phyloP scores from a whole-genome alignment of 2,888 invertebrate genomes.

The Ecliptopera silaceata region DNA sequence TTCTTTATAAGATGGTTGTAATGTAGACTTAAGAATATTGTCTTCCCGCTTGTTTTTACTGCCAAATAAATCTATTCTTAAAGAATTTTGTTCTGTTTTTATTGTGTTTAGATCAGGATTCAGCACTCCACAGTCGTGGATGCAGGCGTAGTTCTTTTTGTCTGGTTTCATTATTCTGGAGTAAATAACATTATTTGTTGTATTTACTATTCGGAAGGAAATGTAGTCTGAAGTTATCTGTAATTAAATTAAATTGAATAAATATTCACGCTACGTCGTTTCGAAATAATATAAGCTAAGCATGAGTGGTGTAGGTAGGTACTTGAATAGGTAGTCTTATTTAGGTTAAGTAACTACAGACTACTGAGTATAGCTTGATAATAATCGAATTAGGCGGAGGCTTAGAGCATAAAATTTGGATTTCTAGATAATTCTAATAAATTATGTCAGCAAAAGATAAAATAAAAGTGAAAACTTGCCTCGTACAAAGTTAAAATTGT shows the following conservation, averaged over 20 bases:
- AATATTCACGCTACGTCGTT: too few relatives aligned
- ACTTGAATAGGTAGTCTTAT: too few relatives aligned
- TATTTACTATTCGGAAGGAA: conserved; percentile 56
- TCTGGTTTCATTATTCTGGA: conserved; percentile 62
- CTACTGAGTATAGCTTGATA: too few relatives aligned
- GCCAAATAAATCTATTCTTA: conserved; percentile 34
- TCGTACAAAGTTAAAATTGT: conserved; percentile 55
- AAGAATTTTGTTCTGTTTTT: conserved; percentile 40
- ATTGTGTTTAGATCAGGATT: conserved; percentile 43
- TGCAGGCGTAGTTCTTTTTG: conserved; percentile 53
- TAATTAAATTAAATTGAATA: conserved; percentile 29
- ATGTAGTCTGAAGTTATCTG: conserved; percentile 55
- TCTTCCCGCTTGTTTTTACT: conserved; percentile 31
- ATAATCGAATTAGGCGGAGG: too few relatives aligned
- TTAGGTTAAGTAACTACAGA: background rate
- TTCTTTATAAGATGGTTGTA: background rate
- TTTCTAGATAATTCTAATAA: too few relatives aligned
- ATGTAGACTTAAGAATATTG: background rate
- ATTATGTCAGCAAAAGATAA: background rate
- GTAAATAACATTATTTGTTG: conserved; percentile 54
- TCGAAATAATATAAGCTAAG: too few relatives aligned
- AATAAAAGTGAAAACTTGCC: conserved; percentile 36
- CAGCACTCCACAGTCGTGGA: conserved; percentile 52
- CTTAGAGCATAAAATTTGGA: too few relatives aligned
- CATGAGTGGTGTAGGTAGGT: background rate